These are phyloP conservation scores for Phalanger gymnotis DNA, from an alignment of 2,797 vertebrate species.

Conservation along the genomic window DNA sequence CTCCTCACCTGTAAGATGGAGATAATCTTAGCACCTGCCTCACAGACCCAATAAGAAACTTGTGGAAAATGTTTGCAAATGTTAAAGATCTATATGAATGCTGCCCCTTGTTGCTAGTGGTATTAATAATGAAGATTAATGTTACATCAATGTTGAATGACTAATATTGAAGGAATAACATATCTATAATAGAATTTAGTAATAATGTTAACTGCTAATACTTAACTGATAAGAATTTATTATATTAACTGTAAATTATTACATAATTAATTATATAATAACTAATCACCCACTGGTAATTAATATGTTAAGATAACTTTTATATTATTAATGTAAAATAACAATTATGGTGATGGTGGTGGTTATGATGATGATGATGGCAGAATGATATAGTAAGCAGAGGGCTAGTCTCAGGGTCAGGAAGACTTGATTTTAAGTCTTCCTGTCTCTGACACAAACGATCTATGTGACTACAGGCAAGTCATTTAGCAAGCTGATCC, in stretches of 20 bases:
- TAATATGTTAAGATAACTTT: not conserved
- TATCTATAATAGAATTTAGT: not conserved
- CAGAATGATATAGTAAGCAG: not conserved
- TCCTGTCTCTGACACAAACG: not conserved
- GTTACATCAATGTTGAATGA: not conserved
- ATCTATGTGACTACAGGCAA: not conserved
- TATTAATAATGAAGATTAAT: not conserved
- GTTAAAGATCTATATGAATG: not conserved
- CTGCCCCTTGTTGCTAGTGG: not conserved
- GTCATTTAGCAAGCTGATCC: not conserved
- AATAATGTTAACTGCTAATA: not conserved
- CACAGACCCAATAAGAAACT: not conserved
- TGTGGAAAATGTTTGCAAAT: not conserved
- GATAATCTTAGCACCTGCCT: not conserved
- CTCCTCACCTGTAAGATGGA: not conserved
- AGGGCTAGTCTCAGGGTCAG: not conserved
- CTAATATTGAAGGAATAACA: not conserved
- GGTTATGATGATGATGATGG: not conserved
- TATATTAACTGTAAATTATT: not conserved
- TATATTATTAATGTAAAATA: not conserved
- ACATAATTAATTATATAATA: too few relatives aligned
- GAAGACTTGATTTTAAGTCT: too few relatives aligned
- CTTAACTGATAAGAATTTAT: not conserved
- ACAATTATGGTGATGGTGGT: not conserved
- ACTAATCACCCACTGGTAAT: not conserved